A percentile compares a stretch with the other conserved stretches of the same genome.
Conservation (phyloP, 2,888 invertebrate genomes). For the Sepioteuthis lessoniana region DNA sequence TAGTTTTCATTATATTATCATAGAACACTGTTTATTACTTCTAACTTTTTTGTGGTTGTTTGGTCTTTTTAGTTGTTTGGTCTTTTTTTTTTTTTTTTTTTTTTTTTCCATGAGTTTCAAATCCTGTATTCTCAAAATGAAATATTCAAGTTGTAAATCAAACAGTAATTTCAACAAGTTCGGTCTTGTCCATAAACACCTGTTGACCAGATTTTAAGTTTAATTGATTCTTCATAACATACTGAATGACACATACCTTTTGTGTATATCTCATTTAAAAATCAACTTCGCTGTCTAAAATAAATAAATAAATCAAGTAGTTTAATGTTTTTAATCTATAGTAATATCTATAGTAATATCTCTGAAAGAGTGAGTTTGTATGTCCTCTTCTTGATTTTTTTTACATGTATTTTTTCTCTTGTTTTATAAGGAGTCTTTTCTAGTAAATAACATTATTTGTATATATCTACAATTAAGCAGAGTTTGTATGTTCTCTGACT, state of each 20-base stretch:
- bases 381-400: too few relatives aligned
- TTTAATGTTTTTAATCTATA: too few relatives aligned
- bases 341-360: too few relatives aligned
- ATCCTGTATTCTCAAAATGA: background rate
- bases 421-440: too few relatives aligned
- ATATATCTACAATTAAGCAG: too few relatives aligned
- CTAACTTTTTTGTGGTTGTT: background rate
- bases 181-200: background rate
- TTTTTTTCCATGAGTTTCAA: background rate
- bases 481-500: too few relatives aligned
- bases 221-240: background rate
- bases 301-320: background rate
- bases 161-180: background rate
- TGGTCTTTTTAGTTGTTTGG: background rate
- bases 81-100: background rate
- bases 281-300: background rate
- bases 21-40: background rate
- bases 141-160: background rate
- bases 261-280: slow-evolving; percentile 2
- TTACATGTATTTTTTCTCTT: too few relatives aligned
- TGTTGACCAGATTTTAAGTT: background rate
- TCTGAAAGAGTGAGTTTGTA: too few relatives aligned
- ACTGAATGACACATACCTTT: background rate
- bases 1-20: background rate
- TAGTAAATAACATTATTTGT: too few relatives aligned